These are phyloP conservation scores for Danio albolineatus DNA, from an alignment of 2,797 vertebrate genomes.

Conservation along the genomic window DNA sequence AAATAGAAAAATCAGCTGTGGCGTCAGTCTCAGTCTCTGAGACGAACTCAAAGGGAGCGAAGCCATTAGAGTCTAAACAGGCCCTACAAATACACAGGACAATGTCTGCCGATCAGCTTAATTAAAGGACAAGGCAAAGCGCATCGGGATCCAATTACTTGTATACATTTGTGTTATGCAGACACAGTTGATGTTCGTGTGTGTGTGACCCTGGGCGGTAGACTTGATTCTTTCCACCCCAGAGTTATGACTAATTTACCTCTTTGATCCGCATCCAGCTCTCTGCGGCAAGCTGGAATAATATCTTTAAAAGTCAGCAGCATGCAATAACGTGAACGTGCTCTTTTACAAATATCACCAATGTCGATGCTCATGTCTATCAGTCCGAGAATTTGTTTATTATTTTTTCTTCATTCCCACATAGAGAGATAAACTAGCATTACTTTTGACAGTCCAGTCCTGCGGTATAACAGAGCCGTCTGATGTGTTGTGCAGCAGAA, in stretches of 20 bases:
- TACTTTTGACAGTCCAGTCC: constrained; percentile 23
- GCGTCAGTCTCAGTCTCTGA: neutral
- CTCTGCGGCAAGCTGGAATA: constrained; percentile 52
- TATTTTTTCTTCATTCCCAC: constrained; percentile 1
- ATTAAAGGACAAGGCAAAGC: constrained; percentile 54
- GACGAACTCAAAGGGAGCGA: constrained; percentile 28
- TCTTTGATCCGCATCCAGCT: constrained; percentile 64
- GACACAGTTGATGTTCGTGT: constrained; percentile 33
- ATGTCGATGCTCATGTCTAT: neutral
- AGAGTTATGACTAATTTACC: constrained; percentile 58
- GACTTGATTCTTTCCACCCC: constrained; percentile 60
- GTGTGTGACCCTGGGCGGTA: constrained; percentile 32
- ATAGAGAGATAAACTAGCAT: neutral
- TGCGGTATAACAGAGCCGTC: constrained; percentile 65
- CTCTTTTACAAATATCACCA: neutral
- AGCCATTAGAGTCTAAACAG: constrained; percentile 38
- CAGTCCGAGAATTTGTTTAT: neutral
- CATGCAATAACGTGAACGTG: constrained; percentile 11
- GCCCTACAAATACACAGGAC: constrained; percentile 19
- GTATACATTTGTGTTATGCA: constrained; percentile 55
- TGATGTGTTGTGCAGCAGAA: constrained; percentile 66
- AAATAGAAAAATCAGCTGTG: constrained; percentile 1
- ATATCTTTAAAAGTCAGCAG: constrained; percentile 50
- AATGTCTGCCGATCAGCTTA: constrained; percentile 54
- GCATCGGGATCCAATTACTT: constrained; percentile 60